These are phyloP conservation scores for Dynastes tityus DNA, from an alignment of 2,888 invertebrate genomes.

Conservation along the genomic window DNA sequence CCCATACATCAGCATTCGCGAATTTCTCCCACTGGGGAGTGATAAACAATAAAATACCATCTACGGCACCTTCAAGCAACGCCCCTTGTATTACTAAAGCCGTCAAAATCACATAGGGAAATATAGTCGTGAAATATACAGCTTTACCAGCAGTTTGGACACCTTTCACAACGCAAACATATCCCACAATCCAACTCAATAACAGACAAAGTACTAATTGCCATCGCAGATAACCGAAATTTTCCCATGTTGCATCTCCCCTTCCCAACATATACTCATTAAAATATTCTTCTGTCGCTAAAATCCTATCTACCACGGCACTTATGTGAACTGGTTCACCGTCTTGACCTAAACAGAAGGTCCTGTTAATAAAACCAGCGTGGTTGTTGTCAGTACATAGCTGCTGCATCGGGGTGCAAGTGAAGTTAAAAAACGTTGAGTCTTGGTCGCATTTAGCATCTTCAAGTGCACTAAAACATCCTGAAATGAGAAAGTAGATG, in stretches of 20 bases:
- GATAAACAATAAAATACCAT: slow-evolving; percentile 83
- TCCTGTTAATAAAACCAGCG: slow-evolving; percentile 68
- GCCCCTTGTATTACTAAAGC: slow-evolving; percentile 77
- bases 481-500: slow-evolving; percentile 64
- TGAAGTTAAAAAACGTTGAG: slow-evolving; percentile 73
- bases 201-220: slow-evolving; percentile 86
- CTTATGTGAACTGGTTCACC: slow-evolving; percentile 70
- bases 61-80: slow-evolving; percentile 75
- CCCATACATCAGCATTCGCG: slow-evolving; percentile 81
- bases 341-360: slow-evolving; percentile 70
- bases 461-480: slow-evolving; percentile 79
- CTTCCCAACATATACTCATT: slow-evolving; percentile 87
- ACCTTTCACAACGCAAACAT: slow-evolving; percentile 89
- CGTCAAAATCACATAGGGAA: slow-evolving; percentile 81
- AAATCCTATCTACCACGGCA: slow-evolving; percentile 72
- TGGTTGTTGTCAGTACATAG: slow-evolving; percentile 72
- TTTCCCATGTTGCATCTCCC: slow-evolving; percentile 80
- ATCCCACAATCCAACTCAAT: slow-evolving; percentile 87
- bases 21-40: slow-evolving; percentile 82
- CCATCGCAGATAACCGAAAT: slow-evolving; percentile 86
- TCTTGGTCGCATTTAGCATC: slow-evolving; percentile 73
- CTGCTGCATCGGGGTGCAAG: slow-evolving; percentile 71
- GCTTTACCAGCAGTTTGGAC: slow-evolving; percentile 93
- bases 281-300: slow-evolving; percentile 72
- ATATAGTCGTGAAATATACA: slow-evolving; percentile 81